phyloP scores from a whole-genome alignment of 2,113 vertebrate genomes.

The Piprites chloris region DNA sequence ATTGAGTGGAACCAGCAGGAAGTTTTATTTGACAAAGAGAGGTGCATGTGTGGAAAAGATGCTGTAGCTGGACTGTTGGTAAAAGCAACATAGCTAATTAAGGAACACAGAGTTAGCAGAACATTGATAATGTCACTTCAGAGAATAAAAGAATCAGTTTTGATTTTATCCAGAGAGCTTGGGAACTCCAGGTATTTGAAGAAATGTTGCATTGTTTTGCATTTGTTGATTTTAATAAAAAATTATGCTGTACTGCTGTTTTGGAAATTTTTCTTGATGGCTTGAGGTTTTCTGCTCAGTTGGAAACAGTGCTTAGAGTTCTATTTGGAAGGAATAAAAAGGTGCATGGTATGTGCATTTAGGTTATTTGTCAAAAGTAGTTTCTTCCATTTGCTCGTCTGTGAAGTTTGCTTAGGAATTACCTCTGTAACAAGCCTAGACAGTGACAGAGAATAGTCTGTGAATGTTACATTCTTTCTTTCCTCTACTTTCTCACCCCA shows the following conservation, averaged over 20 bases:
- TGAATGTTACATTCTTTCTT: neutral
- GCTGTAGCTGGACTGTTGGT: neutral
- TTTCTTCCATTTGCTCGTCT: neutral
- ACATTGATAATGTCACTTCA: neutral
- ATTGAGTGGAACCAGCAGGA: neutral
- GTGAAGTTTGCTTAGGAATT: neutral
- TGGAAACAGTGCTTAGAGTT: neutral
- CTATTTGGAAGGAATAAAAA: neutral
- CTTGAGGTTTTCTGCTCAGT: neutral
- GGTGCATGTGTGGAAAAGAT: neutral
- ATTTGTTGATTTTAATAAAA: neutral
- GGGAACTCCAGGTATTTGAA: neutral
- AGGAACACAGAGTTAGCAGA: neutral
- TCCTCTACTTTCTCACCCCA: neutral
- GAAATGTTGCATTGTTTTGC: neutral
- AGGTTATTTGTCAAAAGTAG: conserved; percentile 1
- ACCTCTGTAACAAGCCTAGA: neutral
- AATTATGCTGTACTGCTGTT: neutral
- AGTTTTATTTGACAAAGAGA: neutral
- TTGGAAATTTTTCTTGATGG: neutral
- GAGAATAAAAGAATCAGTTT: neutral
- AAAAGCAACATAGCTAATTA: neutral
- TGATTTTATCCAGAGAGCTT: neutral
- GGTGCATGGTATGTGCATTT: neutral
- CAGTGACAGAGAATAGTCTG: neutral